Evolutionary conservation across 2,113 vertebrate species (phyloP), one percentile per base, ranked within the genome.

Genomic region (Conger conger): DNA sequence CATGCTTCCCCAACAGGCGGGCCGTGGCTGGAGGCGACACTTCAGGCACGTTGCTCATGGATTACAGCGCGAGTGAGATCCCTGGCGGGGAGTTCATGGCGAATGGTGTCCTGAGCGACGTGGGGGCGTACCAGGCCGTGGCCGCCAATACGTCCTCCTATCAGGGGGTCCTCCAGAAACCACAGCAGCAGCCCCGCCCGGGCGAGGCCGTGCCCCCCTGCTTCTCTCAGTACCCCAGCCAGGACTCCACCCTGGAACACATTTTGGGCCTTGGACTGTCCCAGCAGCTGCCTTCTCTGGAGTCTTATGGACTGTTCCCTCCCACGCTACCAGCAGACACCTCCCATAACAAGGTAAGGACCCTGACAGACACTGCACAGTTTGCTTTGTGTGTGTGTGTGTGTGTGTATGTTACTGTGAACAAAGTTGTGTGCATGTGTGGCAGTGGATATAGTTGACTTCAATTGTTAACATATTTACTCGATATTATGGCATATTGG

Each of bases 311-410:
- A 53, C 87, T 91, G 50, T 87, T 92, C 76, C 78, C 87, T 82
- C 63, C 91, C 1, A 90, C 92, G 45, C 84, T 90, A 68, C 76
- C 89, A 13, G 87, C 87, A 1, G 84, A 92, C 7, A 77, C 91
- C 40, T 78, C 33, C 53, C 88, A 90, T 54, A 90, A 77, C 38
- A 94, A 93, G 92, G 94, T 95, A 88, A 92, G 91, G 8, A 54
- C 1, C 38, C 2, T 42, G 68, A n/a, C 82, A 30, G 33, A 83
- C 33, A 50, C 45, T 7, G 45, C 45, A 36, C 81, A 23, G 8
- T 73, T 13, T 73, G n/a, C 0, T 50, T 42, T 68, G 60, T 68
- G 27, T 7, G 60, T 68, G 7, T 2, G 7, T 73, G 68, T 6
- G 6, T 7, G n/a, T 3, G 27, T 73, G 27, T 7, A 30, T 73